A percentile compares a stretch with the other conserved stretches of the same genome.
Conservation (phyloP, 2,113 vertebrate species). For the Anthoscopus minutus region DNA sequence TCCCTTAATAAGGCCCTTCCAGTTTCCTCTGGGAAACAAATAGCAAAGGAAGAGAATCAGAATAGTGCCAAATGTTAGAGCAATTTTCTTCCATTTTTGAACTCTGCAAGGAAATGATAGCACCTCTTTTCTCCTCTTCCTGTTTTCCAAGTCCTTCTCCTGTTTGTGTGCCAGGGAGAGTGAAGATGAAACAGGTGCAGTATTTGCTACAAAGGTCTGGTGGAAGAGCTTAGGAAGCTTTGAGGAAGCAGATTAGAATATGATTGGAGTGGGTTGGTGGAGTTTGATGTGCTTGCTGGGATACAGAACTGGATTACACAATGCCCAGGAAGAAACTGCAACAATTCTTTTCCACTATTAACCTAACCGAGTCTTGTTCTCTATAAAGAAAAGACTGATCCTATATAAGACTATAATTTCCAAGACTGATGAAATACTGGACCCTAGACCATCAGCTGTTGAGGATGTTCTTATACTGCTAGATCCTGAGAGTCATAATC, state of each 20-base stretch:
- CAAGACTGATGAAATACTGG: background rate
- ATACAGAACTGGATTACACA: background rate
- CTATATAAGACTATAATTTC: background rate
- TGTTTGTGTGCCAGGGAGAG: background rate
- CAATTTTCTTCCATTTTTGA: background rate
- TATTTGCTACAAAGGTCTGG: background rate
- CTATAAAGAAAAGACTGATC: background rate
- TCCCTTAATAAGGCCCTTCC: background rate
- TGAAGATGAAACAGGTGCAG: background rate
- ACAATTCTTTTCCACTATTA: background rate
- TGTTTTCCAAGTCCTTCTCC: background rate
- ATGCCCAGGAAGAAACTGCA: background rate
- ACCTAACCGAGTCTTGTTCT: rapidly evolving
- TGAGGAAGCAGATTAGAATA: background rate
- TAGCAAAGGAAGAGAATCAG: background rate
- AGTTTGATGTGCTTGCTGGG: background rate
- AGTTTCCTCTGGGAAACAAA: background rate
- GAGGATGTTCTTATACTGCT: background rate
- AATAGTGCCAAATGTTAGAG: background rate
- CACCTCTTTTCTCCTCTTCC: background rate
- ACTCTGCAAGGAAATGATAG: background rate
- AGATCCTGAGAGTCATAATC: background rate
- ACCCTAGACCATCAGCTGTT: background rate
- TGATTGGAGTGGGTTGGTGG: background rate
- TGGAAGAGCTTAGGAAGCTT: background rate